phyloP scores from a whole-genome alignment of 2,113 vertebrate species.

The Thamnaconus septentrionalis region DNA sequence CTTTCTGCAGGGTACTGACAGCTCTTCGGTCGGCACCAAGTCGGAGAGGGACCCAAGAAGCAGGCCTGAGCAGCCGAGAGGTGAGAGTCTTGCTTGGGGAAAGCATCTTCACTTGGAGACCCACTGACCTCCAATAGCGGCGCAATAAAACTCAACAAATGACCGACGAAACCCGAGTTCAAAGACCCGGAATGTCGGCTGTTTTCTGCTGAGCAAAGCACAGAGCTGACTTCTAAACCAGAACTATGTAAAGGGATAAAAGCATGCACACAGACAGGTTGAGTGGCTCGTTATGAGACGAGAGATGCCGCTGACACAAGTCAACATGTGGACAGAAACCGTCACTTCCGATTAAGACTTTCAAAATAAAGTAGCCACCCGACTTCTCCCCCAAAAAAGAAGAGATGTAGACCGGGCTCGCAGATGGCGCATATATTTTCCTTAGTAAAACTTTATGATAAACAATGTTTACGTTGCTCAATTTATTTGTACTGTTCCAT shows the following conservation, averaged over 20 bases:
- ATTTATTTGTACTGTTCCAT: too few species aligned
- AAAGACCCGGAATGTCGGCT: background rate
- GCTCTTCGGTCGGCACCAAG: constrained; percentile 24
- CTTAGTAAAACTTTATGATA: too few species aligned
- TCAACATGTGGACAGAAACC: background rate
- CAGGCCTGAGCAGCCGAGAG: constrained; percentile 45
- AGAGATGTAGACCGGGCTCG: too few species aligned
- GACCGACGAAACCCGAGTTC: too few species aligned
- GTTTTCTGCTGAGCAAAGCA: background rate
- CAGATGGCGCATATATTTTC: too few species aligned
- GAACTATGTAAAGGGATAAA: too few species aligned
- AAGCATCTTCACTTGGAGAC: constrained; percentile 42
- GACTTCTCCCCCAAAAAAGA: too few species aligned
- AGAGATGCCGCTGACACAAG: background rate
- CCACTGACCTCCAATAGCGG: constrained; percentile 5
- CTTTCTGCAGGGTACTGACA: constrained; percentile 34
- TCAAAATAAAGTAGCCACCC: constrained; percentile 28
- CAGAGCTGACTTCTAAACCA: too few species aligned
- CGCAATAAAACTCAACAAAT: background rate
- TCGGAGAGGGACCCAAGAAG: constrained; percentile 20
- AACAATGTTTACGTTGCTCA: too few species aligned
- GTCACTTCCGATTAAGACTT: constrained; percentile 4
- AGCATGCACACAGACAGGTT: too few species aligned
- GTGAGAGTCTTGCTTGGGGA: constrained; percentile 42
- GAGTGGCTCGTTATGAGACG: too few species aligned